These are phyloP conservation scores for Dipodomys ordii DNA, from an alignment of 2,113 vertebrate species.

Conservation along the genomic window DNA sequence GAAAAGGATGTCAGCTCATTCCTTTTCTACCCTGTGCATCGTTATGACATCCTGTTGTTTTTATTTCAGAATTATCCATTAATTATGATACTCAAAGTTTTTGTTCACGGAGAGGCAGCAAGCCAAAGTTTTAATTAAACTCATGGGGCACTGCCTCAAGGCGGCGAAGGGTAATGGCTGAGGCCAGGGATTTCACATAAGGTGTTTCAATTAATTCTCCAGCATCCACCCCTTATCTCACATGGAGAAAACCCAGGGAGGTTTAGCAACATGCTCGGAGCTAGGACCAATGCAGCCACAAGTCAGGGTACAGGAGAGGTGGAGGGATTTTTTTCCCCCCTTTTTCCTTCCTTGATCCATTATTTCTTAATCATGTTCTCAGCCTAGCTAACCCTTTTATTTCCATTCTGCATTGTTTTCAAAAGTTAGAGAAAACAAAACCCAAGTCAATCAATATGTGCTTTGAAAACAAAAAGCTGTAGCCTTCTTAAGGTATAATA, in stretches of 20 bases:
- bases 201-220: constrained; percentile 42
- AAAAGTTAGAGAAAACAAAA: constrained; percentile 54
- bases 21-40: constrained; percentile 33
- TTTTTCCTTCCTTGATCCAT: background rate
- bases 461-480: constrained; percentile 66
- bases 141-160: background rate
- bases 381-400: constrained; percentile 42
- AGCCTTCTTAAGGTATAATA: constrained; percentile 51
- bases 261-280: background rate
- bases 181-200: background rate
- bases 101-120: constrained; percentile 55
- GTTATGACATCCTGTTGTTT: constrained; percentile 72
- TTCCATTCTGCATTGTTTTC: constrained; percentile 54
- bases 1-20: constrained; percentile 71
- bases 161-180: background rate
- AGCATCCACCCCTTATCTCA: background rate
- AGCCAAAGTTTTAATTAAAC: constrained; percentile 77
- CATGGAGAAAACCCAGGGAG: background rate
- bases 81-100: constrained; percentile 77
- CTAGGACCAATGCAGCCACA: too few relatives aligned
- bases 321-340: background rate
- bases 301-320: background rate
- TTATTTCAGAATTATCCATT: constrained; percentile 66
- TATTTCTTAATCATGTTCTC: constrained; percentile 32
- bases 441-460: constrained; percentile 65